Conservation (phyloP, 2,113 vertebrate species). For the Choloepus hoffmanni region DNA sequence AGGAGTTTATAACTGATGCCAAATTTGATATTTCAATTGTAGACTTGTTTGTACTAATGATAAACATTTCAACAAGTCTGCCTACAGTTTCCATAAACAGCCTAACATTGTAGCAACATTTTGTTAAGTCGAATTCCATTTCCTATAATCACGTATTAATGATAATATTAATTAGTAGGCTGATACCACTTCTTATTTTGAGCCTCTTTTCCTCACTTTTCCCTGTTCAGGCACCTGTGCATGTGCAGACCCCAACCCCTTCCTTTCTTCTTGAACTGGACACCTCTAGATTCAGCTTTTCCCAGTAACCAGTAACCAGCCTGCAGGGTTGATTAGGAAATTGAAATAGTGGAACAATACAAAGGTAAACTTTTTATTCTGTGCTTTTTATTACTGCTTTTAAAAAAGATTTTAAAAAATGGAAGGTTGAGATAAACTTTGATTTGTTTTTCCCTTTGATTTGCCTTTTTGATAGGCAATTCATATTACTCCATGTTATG, state of each 20-base stretch:
- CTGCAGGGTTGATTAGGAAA: neutral
- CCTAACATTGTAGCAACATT: neutral
- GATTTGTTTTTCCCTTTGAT: constrained; percentile 12
- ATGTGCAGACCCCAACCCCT: neutral
- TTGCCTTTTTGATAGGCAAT: constrained; percentile 15
- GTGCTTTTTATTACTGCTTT: neutral
- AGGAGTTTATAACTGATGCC: neutral
- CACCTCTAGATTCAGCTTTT: neutral
- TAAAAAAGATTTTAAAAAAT: constrained; percentile 39
- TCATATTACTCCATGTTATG: neutral
- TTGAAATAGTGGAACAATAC: constrained; percentile 41
- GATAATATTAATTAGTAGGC: neutral
- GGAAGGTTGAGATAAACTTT: neutral
- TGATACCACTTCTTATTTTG: neutral
- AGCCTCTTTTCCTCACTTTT: neutral
- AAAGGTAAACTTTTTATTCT: constrained; percentile 37
- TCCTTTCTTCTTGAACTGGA: constrained; percentile 1
- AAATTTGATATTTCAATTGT: constrained; percentile 50
- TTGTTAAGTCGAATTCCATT: constrained; percentile 44
- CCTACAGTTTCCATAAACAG: neutral
- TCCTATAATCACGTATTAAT: neutral
- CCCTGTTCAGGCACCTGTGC: neutral
- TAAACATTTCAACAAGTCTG: neutral
- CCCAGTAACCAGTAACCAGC: neutral
- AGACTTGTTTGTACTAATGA: neutral